Percentiles rank a stretch among this genome's conserved stretches.
Evolutionary conservation across 2,888 invertebrate species (phyloP).

Genomic region (Cerastis rubricosa): DNA sequence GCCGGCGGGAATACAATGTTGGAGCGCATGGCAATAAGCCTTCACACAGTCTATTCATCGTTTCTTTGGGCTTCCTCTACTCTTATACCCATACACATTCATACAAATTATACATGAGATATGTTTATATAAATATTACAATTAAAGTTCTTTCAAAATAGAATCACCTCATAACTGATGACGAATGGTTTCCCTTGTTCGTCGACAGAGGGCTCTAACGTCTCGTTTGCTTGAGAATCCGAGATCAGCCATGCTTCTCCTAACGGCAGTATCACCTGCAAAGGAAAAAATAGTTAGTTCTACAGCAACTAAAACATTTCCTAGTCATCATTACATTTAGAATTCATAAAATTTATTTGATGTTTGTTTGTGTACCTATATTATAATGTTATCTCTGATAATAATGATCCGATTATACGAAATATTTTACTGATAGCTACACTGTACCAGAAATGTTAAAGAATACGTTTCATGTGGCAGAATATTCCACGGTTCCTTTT

Average conservation of each 20-base stretch:
- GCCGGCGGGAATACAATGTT: too few species aligned
- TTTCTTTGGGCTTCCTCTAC: too few species aligned
- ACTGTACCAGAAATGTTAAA: background rate
- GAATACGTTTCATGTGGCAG: background rate
- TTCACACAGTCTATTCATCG: too few species aligned
- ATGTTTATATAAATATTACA: background rate
- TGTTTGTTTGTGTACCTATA: background rate
- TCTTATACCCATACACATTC: too few species aligned
- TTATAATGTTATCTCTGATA: background rate
- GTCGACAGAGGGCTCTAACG: constrained; percentile 81
- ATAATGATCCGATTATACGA: background rate
- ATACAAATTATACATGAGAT: too few species aligned
- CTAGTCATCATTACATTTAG: background rate
- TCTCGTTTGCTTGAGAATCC: constrained; percentile 77
- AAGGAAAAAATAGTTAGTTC: constrained; percentile 5
- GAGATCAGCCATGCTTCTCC: constrained; percentile 83
- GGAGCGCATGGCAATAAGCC: too few species aligned
- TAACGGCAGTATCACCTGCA: constrained; percentile 82
- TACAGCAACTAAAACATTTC: background rate
- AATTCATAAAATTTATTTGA: background rate
- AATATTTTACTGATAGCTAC: background rate
- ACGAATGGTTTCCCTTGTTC: constrained; percentile 83
- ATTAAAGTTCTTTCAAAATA: background rate
- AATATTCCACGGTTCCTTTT: background rate
- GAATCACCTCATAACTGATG: constrained; percentile 84